Evolutionary conservation across 1,140 invertebrate genomes (phyloP).

Genomic region (Pseudoatta argentina): DNA sequence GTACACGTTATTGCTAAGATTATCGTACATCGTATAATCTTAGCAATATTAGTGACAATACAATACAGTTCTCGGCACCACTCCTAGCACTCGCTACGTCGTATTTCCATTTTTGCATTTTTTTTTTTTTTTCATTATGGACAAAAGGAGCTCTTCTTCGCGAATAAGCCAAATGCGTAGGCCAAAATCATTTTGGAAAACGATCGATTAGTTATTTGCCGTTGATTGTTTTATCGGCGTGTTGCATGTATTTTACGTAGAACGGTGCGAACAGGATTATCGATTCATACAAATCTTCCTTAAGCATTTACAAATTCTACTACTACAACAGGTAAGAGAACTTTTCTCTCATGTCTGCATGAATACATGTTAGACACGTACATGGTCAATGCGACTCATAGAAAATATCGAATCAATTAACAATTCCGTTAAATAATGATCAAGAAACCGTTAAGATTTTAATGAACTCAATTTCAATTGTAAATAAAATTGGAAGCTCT

Average conservation of each 20-base stretch:
- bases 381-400: slow-evolving; percentile 37
- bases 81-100: slow-evolving; percentile 1
- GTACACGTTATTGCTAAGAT: slow-evolving; percentile 17
- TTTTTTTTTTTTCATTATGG: background rate
- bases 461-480: background rate
- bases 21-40: slow-evolving; percentile 3
- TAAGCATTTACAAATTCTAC: slow-evolving; percentile 39
- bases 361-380: background rate
- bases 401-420: slow-evolving; percentile 22
- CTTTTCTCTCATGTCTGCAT: slow-evolving; percentile 11
- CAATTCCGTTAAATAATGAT: slow-evolving; percentile 5
- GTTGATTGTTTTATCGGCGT: slow-evolving; percentile 7
- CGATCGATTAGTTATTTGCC: slow-evolving; percentile 2
- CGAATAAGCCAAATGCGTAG: slow-evolving; percentile 2
- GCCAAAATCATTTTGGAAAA: slow-evolving; percentile 1
- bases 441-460: background rate
- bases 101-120: background rate
- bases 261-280: background rate
- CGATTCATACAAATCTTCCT: slow-evolving; percentile 25
- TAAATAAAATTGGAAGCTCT: background rate
- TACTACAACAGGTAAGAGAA: slow-evolving; percentile 20
- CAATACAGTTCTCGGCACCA: background rate
- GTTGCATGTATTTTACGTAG: slow-evolving; percentile 3
- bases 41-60: slow-evolving; percentile 20
- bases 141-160: background rate